Base-by-base conservation (phyloP, 2,113 vertebrate species). In the Paramisgurnus dabryanus region DNA sequence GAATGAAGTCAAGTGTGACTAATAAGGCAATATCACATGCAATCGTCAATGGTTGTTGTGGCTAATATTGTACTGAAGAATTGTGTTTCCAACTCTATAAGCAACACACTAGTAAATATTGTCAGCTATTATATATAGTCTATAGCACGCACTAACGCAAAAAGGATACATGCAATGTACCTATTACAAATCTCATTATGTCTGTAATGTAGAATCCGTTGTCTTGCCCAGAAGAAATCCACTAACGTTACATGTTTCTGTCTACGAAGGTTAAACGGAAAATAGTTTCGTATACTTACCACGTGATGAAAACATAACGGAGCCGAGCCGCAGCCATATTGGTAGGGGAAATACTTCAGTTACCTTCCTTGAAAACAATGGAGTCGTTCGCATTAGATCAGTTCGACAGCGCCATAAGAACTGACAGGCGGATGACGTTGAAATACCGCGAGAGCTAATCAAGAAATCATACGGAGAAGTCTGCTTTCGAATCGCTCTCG, bases 181-280 rank as follows among this genome's bases (percentile, higher is more conserved):
- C 94, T 79, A 94, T 86, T 45, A 94, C 76, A 6, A 94, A 78
- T 84, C 91, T 90, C 93, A 94, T 94, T 12, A 0, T 5, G 12
- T 17, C 11, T 60, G 6, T 10, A 0, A 1, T 0, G 3, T 43
- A 6, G 7, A 18, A 1, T 34, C 64, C 50, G 50, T 34, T 13
- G 69, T 9, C 0, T 1, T 8, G 2, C 4, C 2, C 7, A 49
- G n/a, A 27, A 13, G 12, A 75, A 22, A 49, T 74, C 17, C 61
- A 41, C n/a, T 50, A 22, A n/a, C n/a, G n/a, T 1, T 22, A 12
- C n/a, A 60, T 40, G 0, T 43, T 67, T 27, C 4, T 75, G 22
- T 2, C 3, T 7, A 11, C 45, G 10, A 60, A 4, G 11, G 83
- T 57, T 89, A 80, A 63, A 43, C 82, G 47, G 41, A 27, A 0